Base-by-base conservation (phyloP, 2,888 invertebrate species). In the Pollenia labialis region DNA sequence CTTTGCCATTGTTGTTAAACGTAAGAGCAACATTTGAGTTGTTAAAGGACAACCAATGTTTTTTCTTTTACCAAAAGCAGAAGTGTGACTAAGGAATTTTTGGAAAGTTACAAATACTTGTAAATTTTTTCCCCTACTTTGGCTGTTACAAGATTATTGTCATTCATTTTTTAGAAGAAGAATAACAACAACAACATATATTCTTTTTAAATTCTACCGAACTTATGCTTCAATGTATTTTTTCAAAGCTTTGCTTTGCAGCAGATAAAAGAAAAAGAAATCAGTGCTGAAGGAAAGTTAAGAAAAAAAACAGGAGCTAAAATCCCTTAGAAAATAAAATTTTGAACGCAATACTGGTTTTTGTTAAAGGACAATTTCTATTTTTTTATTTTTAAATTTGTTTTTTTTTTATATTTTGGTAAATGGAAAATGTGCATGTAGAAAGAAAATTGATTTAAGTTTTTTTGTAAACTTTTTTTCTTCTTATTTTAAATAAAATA, bases 401-500 rank as follows among this genome's bases (percentile, higher is more conserved):
- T 62, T 10, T 23, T 71, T 50, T 62, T 74, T 62, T 12, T 62
- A 3, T 11, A 14, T n/a, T 50, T 50, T n/a, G n/a, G 42, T 72
- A 72, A 72, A 83, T 72, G 83, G 16, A 56, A 72, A 83, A 72
- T 72, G 72, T 72, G 58, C 66, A 83, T 66, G 72, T 72, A n/a
- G 11, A 77, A 77, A 72, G 83, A 76, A 72, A 83, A 83, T 83
- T 83, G 72, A 72, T 66, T 83, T 83, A 48, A 56, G 62, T 64
- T 60, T 58, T 60, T 60, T 16, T 58, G 62, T 72, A 14, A 48
- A 40, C 16, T 44, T 71, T 68, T 68, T 64, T 46, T 18, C 16
- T 23, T 60, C 23, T 54, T 7, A 16, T 32, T 14, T 40, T 40
- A 62, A 18, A 23, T 52, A 18, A 6, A 52, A 52, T 23, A 62